A percentile compares a stretch with the other conserved stretches of the same genome.
These are phyloP conservation scores for Camponotus vicinus DNA, from an alignment of 1,140 invertebrate species.

Conservation along the genomic window DNA sequence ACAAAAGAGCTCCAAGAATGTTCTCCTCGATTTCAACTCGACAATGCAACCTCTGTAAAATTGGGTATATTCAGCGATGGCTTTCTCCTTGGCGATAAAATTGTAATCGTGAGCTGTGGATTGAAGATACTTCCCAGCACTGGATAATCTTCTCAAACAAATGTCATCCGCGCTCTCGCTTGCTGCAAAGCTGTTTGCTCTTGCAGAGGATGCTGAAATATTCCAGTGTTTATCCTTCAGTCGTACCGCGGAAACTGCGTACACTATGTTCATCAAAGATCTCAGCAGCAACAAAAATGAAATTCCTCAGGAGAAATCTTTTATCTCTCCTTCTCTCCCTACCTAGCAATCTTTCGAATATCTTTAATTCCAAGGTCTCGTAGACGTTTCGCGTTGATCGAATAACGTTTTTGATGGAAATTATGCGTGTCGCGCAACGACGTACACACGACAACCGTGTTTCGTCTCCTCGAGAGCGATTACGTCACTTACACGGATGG, in stretches of 20 bases:
- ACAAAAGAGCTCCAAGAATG: not conserved
- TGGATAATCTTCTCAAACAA: not conserved
- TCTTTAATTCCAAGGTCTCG: not conserved
- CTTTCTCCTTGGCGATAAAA: conserved; percentile 42
- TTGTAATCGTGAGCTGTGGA: conserved; percentile 7
- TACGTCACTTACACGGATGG: conserved; percentile 39
- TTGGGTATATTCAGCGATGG: not conserved
- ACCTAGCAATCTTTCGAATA: not conserved
- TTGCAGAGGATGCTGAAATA: not conserved
- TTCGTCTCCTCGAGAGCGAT: conserved; percentile 23
- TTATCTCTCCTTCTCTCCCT: not conserved
- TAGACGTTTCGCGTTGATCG: not conserved
- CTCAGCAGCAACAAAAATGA: not conserved
- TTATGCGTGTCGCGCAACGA: conserved; percentile 27
- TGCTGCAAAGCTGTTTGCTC: too few species aligned
- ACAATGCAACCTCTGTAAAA: not conserved
- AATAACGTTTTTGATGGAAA: not conserved
- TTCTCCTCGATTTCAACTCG: conserved; percentile 3
- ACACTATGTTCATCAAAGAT: not conserved
- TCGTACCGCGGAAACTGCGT: not conserved
- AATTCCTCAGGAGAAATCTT: not conserved
- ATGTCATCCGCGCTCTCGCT: not conserved
- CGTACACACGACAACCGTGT: not conserved
- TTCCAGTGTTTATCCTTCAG: not conserved
- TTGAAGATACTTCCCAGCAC: not conserved